phyloP scores from a whole-genome alignment of 2,113 vertebrate species.

The Pedetes capensis region DNA sequence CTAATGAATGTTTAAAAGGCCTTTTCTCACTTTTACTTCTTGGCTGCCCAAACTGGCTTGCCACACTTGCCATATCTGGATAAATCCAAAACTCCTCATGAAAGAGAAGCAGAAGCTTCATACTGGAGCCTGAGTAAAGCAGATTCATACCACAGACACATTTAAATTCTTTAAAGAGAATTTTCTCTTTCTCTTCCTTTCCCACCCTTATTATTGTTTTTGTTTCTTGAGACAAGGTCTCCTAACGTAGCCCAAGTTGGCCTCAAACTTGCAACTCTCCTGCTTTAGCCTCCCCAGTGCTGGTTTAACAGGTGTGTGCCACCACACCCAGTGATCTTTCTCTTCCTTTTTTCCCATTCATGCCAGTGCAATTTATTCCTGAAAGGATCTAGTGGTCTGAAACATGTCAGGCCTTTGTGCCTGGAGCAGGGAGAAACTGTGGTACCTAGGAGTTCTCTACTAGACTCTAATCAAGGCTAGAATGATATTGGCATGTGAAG shows the following conservation, averaged over 20 bases:
- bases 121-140: background rate
- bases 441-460: fast-evolving
- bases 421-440: no score
- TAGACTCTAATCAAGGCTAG: background rate
- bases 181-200: background rate
- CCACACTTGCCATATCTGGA: background rate
- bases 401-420: background rate
- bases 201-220: no score
- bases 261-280: no score
- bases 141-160: background rate
- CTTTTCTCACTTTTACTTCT: background rate
- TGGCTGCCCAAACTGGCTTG: background rate
- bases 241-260: no score
- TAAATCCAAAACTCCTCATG: background rate
- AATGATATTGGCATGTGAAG: background rate
- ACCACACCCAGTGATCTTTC: no score
- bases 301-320: no score
- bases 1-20: background rate
- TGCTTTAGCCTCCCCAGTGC: no score
- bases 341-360: background rate
- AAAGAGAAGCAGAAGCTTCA: background rate
- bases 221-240: no score
- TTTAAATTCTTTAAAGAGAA: background rate
- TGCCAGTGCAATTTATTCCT: background rate
- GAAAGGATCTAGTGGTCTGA: background rate